Evolutionary conservation across 2,113 vertebrate genomes (phyloP).

Genomic region (Capra hircus): DNA sequence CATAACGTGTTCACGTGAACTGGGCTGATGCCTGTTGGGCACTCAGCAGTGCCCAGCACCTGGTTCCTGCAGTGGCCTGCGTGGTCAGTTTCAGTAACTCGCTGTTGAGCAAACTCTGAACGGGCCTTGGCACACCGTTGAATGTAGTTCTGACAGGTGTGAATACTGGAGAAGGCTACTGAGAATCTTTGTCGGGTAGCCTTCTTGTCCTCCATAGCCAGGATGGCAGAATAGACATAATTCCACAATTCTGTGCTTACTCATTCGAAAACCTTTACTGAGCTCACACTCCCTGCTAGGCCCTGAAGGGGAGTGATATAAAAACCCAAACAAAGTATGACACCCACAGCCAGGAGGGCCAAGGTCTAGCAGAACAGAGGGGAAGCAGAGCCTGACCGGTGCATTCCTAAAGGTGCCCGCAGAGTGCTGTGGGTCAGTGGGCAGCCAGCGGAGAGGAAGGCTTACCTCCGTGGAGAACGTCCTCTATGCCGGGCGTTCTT

Average conservation of each 20-base stretch:
- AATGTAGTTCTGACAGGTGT: background rate
- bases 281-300: background rate
- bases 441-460: background rate
- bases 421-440: background rate
- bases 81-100: background rate
- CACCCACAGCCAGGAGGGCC: background rate
- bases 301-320: background rate
- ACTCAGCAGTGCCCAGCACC: background rate
- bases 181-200: background rate
- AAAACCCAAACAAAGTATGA: background rate
- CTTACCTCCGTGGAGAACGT: background rate
- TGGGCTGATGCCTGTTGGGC: background rate
- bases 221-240: background rate
- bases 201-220: background rate
- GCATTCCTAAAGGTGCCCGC: background rate
- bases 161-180: background rate
- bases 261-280: background rate
- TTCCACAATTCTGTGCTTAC: background rate
- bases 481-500: background rate
- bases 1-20: background rate
- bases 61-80: accelerated
- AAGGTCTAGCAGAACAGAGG: background rate
- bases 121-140: accelerated
- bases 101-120: background rate
- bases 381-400: background rate